These are phyloP conservation scores for Macrobrachium nipponense DNA, from an alignment of 1,140 invertebrate genomes.

Conservation along the genomic window DNA sequence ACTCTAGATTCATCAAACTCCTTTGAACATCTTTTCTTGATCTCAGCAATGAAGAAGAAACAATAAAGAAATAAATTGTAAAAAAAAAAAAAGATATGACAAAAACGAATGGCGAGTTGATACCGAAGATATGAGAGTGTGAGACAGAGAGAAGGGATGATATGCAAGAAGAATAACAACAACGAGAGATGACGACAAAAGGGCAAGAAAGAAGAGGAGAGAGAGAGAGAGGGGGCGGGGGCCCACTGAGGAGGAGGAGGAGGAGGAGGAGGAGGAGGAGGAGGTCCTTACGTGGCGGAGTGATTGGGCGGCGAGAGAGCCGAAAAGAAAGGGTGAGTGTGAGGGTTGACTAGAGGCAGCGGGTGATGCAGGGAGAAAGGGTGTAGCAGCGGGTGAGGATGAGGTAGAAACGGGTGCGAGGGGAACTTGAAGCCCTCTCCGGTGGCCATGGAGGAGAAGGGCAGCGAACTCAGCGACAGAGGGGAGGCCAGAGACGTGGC, in stretches of 20 bases:
- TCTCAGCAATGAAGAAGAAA: background rate
- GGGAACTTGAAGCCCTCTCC: constrained; percentile 57
- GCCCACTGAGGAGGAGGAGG: background rate
- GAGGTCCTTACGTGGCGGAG: constrained; percentile 42
- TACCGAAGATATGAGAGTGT: background rate
- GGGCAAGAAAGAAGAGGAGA: background rate
- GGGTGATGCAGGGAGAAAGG: constrained; percentile 56
- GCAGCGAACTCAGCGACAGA: constrained; percentile 59
- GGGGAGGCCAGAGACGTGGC: constrained; percentile 62
- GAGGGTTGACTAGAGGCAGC: constrained; percentile 58
- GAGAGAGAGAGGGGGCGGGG: constrained; percentile 30
- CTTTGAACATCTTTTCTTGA: background rate
- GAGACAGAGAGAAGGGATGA: background rate
- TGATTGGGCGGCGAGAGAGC: constrained; percentile 43
- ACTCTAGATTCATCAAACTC: no score
- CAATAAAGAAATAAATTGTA: background rate
- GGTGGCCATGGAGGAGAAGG: constrained; percentile 60
- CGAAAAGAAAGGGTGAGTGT: constrained; percentile 51
- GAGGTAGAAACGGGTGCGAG: constrained; percentile 53
- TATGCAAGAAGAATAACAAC: background rate
- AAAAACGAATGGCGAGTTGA: background rate
- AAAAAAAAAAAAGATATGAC: background rate
- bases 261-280: background rate
- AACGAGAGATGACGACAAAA: background rate
- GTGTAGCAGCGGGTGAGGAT: constrained; percentile 56